Evolutionary conservation across 2,888 invertebrate species (phyloP), one percentile per base, ranked within the genome.

Genomic region (Hedya salicella): DNA sequence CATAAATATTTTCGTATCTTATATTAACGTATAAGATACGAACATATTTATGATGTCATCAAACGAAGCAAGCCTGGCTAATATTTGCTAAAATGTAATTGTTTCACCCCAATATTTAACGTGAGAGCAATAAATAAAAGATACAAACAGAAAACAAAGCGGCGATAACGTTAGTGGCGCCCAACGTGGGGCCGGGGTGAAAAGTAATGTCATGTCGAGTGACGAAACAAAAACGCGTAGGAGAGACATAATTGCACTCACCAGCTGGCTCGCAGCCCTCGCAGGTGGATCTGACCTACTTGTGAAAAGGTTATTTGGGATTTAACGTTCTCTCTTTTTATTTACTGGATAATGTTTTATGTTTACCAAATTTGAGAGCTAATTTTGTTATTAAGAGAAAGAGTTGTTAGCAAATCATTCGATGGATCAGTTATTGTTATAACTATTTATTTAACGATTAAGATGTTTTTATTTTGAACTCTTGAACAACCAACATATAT

Each of bases 261-360:
- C 25, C 21, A 53, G 19, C 39, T 14, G 39, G 25, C 14, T 56
- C 32, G 46, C 56, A 56, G 25, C 44, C 46, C 14, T 56, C 32
- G 46, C 56, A 56, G 25, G 57, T 57, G 46, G n/a, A 46, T 46
- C 42, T 57, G 57, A 46, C 57, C 46, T 57, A 46, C 32, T 57
- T 57, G 17, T 16, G 32, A 44, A 52, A 52, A 44, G 42, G 56
- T 19, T 40, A 40, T 48, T 48, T 48, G 39, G 53, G 39, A 53
- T 53, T 53, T 19, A n/a, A 8, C 36, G 19, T 40, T 48, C 53
- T 17, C 21, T 48, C 19, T n/a, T 52, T n/a, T 3, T 21, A 21
- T 46, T 53, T 39, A 53, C 39, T 39, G 14, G 40, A 39, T 17
- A 19, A 21, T 36, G 36, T 36, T 36, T 36, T 11, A 11, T 5